phyloP scores from a whole-genome alignment of 2,888 invertebrate species.

The Orthosia cruda region DNA sequence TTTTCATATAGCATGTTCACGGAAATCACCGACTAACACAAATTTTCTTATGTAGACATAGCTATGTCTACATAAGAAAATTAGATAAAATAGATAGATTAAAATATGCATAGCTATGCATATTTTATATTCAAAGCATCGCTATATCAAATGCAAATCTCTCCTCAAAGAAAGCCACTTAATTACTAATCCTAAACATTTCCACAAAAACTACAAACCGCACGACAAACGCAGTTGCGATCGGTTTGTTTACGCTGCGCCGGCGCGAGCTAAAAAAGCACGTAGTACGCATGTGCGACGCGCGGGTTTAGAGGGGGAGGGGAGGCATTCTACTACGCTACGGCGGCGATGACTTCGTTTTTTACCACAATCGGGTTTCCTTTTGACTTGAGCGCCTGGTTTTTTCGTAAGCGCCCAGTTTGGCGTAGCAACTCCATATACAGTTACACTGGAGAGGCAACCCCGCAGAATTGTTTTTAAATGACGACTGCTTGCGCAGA shows the following conservation, averaged over 20 bases:
- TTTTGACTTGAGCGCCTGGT: constrained; percentile 84
- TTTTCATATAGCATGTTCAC: background rate
- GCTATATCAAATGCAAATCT: constrained; percentile 1
- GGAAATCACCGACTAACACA: background rate
- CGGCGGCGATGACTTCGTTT: constrained; percentile 78
- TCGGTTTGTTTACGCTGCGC: constrained; percentile 65
- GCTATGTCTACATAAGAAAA: too few relatives aligned
- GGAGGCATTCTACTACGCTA: constrained; percentile 84
- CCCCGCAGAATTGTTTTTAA: constrained; percentile 90
- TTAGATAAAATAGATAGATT: too few relatives aligned
- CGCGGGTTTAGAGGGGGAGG: constrained; percentile 70
- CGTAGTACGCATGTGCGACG: constrained; percentile 84
- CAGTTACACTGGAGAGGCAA: constrained; percentile 89
- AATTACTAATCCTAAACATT: constrained; percentile 49
- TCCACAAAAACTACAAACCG: constrained; percentile 59
- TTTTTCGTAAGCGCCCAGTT: constrained; percentile 88
- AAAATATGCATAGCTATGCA: too few relatives aligned
- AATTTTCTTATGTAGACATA: too few relatives aligned
- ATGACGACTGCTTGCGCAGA: constrained; percentile 81
- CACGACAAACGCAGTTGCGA: constrained; percentile 78
- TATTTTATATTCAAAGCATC: background rate
- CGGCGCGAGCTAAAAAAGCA: constrained; percentile 78
- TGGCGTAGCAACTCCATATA: constrained; percentile 89
- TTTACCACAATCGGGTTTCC: constrained; percentile 86
- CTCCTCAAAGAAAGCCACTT: background rate